Conservation (phyloP, 2,113 vertebrate genomes). For the Boulengerochromis microlepis region DNA sequence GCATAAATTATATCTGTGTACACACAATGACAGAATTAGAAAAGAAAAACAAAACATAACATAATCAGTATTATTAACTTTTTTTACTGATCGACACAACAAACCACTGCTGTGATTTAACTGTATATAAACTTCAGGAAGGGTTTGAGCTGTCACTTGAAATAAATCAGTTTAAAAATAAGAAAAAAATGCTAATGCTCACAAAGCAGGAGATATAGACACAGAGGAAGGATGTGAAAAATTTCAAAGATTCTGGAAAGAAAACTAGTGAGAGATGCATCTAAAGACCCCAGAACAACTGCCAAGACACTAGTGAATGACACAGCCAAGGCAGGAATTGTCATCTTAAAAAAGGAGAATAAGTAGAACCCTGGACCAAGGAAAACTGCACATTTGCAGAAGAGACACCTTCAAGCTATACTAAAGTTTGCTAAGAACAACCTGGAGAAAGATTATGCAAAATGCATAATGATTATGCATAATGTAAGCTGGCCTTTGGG, state of each 20-base stretch:
- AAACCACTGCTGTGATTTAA: not conserved
- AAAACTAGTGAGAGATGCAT: not conserved
- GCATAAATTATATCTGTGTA: not conserved
- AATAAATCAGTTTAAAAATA: not conserved
- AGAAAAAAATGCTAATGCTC: not conserved
- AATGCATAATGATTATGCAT: not conserved
- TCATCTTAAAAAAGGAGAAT: not conserved
- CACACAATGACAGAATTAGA: not conserved
- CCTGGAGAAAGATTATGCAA: not conserved
- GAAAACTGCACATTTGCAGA: not conserved
- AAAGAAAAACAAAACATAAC: not conserved
- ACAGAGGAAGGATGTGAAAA: not conserved
- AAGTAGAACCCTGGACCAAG: rapidly evolving
- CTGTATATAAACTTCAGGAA: not conserved
- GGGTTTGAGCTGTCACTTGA: not conserved
- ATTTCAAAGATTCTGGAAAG: not conserved
- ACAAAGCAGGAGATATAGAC: not conserved
- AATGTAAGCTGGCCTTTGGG: rapidly evolving
- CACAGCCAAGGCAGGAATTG: rapidly evolving
- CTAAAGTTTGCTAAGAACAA: not conserved
- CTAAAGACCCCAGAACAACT: not conserved
- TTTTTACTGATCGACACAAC: not conserved
- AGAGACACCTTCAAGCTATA: rapidly evolving
- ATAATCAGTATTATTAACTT: not conserved
- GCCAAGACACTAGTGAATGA: not conserved